These are phyloP conservation scores for Hypocryptadius cinnamomeus DNA, from an alignment of 2,113 vertebrate genomes.

Conservation along the genomic window DNA sequence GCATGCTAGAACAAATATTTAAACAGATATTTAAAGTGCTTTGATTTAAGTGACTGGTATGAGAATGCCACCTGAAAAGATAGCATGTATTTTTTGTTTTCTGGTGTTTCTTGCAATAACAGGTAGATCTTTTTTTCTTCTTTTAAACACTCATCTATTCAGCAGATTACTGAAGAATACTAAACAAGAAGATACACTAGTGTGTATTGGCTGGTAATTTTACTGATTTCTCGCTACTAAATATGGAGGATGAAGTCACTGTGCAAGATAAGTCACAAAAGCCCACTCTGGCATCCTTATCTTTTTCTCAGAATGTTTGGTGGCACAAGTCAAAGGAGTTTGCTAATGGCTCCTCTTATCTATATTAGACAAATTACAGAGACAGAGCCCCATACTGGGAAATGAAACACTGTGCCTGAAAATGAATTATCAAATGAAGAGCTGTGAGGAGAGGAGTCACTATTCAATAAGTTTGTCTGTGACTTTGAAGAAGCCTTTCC, in stretches of 20 bases:
- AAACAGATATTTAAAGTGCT: background rate
- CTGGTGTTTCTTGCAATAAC: background rate
- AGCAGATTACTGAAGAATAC: background rate
- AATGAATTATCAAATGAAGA: background rate
- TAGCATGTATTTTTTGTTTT: background rate
- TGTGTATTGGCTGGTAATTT: background rate
- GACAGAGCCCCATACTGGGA: background rate
- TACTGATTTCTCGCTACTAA: background rate
- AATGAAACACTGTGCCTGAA: background rate
- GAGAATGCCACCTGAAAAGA: background rate
- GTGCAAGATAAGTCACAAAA: background rate
- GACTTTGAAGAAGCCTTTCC: background rate
- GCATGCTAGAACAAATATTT: background rate
- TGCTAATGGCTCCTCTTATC: background rate
- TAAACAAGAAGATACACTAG: background rate
- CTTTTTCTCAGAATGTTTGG: background rate
- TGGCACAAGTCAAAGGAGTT: background rate
- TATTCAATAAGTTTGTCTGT: background rate
- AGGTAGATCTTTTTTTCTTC: background rate
- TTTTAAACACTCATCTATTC: background rate
- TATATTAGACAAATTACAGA: background rate
- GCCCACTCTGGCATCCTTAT: background rate
- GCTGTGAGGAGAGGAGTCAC: background rate
- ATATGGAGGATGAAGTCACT: background rate
- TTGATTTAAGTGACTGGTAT: background rate